phyloP scores from a whole-genome alignment of 2,888 invertebrate species.

The Drosophila cognata region DNA sequence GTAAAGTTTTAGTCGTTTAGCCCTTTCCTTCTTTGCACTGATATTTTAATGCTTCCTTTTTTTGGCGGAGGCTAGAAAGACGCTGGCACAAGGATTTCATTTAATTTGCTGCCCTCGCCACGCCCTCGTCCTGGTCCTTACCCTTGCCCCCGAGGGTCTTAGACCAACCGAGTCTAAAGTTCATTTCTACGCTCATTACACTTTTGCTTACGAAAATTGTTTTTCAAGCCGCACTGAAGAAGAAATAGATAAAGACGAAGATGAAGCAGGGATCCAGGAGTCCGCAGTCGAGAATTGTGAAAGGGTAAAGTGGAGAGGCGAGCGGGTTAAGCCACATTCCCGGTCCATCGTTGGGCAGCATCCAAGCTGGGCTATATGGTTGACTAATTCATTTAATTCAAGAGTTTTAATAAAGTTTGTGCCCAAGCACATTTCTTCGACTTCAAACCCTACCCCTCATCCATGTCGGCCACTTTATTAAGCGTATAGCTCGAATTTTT shows the following conservation, averaged over 20 bases:
- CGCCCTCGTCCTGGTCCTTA: background rate
- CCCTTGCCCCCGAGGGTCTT: constrained; percentile 16
- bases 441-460: constrained; percentile 31
- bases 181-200: constrained; percentile 81
- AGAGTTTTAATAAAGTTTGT: constrained; percentile 80
- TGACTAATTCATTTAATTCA: constrained; percentile 80
- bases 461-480: constrained; percentile 70
- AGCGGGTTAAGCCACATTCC: constrained; percentile 48
- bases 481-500: constrained; percentile 68
- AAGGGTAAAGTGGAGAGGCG: constrained; percentile 8
- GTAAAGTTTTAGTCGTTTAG: constrained; percentile 75
- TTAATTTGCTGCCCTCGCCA: constrained; percentile 63
- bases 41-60: constrained; percentile 78
- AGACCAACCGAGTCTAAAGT: constrained; percentile 64
- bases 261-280: constrained; percentile 41
- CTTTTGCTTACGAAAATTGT: constrained; percentile 81
- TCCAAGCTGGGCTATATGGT: constrained; percentile 76
- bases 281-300: background rate
- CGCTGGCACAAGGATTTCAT: constrained; percentile 74
- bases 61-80: constrained; percentile 43
- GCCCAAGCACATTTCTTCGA: constrained; percentile 67
- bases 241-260: constrained; percentile 71
- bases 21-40: constrained; percentile 74
- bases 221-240: constrained; percentile 77
- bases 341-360: constrained; percentile 40